A percentile compares a stretch with the other conserved stretches of the same genome.
Evolutionary conservation across 2,113 vertebrate genomes (phyloP).

Genomic region (Poeciliopsis turrubarensis): DNA sequence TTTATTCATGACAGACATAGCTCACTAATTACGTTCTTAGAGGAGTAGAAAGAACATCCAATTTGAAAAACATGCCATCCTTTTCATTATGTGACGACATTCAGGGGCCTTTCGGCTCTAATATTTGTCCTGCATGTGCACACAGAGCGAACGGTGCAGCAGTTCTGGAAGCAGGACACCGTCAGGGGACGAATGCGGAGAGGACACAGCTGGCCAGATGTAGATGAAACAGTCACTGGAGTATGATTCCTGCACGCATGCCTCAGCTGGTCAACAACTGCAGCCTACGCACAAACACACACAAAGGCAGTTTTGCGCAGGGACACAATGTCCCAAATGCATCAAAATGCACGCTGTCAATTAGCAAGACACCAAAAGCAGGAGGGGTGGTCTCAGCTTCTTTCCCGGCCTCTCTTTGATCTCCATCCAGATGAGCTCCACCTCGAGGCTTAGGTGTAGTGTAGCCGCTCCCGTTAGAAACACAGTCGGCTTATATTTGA

Average conservation of each 20-base stretch:
- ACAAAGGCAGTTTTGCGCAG: slow-evolving; percentile 16
- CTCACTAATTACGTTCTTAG: neutral
- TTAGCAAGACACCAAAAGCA: neutral
- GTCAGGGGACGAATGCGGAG: neutral
- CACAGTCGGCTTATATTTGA: slow-evolving; percentile 61
- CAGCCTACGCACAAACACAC: neutral
- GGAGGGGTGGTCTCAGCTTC: slow-evolving; percentile 11
- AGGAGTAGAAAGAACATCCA: neutral
- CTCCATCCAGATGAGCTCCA: slow-evolving; percentile 38
- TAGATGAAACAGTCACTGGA: neutral
- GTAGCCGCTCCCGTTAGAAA: slow-evolving; percentile 28
- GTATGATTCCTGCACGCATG: neutral
- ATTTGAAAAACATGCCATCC: neutral
- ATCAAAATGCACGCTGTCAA: slow-evolving; percentile 48
- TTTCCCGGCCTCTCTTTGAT: slow-evolving; percentile 39
- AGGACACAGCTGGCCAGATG: slow-evolving; percentile 17
- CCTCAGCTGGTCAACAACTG: neutral
- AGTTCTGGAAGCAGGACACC: neutral
- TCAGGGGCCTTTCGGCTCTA: neutral
- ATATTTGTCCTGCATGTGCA: neutral
- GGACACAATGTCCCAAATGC: slow-evolving; percentile 15
- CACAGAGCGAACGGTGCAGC: neutral
- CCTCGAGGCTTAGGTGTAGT: slow-evolving; percentile 15
- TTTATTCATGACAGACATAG: neutral
- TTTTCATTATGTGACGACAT: neutral